Percentiles rank a stretch among this genome's conserved stretches.
phyloP scores from a whole-genome alignment of 2,888 invertebrate species.

The Adineta ricciae region DNA sequence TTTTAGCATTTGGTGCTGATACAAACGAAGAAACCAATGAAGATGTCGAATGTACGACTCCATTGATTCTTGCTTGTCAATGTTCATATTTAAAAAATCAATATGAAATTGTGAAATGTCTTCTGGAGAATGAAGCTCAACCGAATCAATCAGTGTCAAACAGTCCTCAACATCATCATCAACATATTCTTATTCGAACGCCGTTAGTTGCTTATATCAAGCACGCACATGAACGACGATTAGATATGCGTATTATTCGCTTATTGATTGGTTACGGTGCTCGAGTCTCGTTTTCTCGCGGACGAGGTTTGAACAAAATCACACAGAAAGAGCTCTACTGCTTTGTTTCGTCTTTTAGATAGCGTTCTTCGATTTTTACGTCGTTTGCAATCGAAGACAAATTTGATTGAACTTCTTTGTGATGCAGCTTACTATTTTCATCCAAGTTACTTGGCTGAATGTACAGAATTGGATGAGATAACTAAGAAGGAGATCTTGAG shows the following conservation, averaged over 20 bases:
- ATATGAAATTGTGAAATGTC: conserved; percentile 39
- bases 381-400: conserved; percentile 55
- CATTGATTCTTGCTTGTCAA: conserved; percentile 50
- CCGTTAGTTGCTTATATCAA: conserved; percentile 73
- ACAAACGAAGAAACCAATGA: conserved; percentile 50
- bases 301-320: conserved; percentile 58
- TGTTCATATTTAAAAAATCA: conserved; percentile 40
- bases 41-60: conserved; percentile 40
- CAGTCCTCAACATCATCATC: conserved; percentile 53
- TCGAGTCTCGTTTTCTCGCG: conserved; percentile 41
- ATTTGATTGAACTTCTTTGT: conserved; percentile 59
- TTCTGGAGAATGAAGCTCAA: conserved; percentile 42
- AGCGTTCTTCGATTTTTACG: conserved; percentile 68
- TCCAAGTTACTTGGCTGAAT: conserved; percentile 67
- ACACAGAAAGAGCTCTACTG: no score
- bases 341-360: conserved; percentile 51
- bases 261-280: conserved; percentile 68
- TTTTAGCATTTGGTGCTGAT: conserved; percentile 50
- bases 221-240: conserved; percentile 9
- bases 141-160: conserved; percentile 38
- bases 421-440: conserved; percentile 69
- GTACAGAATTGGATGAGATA: conserved; percentile 58
- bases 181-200: conserved; percentile 64
- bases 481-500: conserved; percentile 61
- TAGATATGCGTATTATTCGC: conserved; percentile 57